A percentile compares a stretch with the other conserved stretches of the same genome.
Evolutionary conservation across 2,113 vertebrate species (phyloP).

Genomic region (Tringa solitaria): DNA sequence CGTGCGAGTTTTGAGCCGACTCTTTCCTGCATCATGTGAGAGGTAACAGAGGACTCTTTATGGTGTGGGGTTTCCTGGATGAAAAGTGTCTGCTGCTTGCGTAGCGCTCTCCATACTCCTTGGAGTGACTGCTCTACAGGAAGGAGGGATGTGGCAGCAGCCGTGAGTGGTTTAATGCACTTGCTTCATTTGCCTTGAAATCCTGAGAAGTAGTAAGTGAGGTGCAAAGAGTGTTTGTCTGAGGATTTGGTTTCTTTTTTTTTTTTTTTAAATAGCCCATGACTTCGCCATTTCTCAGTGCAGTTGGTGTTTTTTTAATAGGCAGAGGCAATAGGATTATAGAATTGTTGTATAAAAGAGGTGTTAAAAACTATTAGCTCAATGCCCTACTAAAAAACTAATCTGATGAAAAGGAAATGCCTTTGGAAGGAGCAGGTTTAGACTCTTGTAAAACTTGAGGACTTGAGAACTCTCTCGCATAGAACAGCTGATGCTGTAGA

Average conservation of each 20-base stretch:
- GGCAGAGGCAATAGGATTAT: background rate
- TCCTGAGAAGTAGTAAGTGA: background rate
- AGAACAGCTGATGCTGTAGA: background rate
- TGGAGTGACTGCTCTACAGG: background rate
- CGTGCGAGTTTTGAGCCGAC: background rate
- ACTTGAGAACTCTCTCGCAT: background rate
- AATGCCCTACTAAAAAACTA: background rate
- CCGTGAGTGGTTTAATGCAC: background rate
- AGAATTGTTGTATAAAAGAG: background rate
- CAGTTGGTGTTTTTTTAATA: background rate
- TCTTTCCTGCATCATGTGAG: background rate
- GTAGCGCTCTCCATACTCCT: background rate
- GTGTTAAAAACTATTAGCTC: background rate
- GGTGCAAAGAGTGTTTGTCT: background rate
- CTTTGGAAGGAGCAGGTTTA: background rate
- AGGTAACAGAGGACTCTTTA: constrained; percentile 23
- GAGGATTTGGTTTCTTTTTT: background rate
- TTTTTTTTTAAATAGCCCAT: background rate
- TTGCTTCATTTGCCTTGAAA: background rate
- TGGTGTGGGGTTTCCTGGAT: background rate
- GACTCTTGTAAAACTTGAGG: background rate
- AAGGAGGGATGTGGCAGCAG: background rate
- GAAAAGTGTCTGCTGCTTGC: background rate
- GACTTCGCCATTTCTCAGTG: background rate
- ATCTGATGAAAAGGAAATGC: background rate